Conservation (phyloP, 2,113 vertebrate species). For the Protomyctophum bolini region DNA sequence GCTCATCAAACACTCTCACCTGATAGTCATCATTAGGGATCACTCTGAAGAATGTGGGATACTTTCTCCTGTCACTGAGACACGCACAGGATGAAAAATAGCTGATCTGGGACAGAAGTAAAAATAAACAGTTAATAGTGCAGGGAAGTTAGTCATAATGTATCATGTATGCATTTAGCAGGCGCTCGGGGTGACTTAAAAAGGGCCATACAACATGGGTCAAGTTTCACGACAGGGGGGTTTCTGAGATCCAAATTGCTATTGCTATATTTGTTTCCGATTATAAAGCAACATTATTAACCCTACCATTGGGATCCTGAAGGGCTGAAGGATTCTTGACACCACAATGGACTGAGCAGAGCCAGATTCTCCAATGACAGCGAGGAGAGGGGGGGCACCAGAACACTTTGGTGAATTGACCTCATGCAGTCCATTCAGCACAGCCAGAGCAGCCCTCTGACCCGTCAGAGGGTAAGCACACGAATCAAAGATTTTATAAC, state of each 20-base stretch:
- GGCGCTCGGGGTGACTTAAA: no score
- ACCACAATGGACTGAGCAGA: slow-evolving; percentile 78
- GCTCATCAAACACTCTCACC: slow-evolving; percentile 47
- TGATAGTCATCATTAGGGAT: slow-evolving; percentile 80
- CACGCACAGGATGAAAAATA: slow-evolving; percentile 79
- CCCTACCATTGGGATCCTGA: slow-evolving; percentile 79
- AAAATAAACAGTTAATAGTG: neutral
- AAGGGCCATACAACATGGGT: no score
- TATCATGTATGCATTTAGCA: neutral
- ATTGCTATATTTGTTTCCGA: neutral
- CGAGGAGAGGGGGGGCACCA: slow-evolving; percentile 60
- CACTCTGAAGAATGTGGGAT: slow-evolving; percentile 78
- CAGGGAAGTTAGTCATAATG: neutral
- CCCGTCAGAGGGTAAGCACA: slow-evolving; percentile 76
- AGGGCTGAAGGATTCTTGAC: slow-evolving; percentile 75
- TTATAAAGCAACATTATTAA: neutral
- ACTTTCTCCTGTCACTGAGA: slow-evolving; percentile 71
- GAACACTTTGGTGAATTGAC: slow-evolving; percentile 51
- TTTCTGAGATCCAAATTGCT: neutral
- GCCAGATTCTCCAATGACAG: slow-evolving; percentile 77
- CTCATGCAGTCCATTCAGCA: slow-evolving; percentile 66
- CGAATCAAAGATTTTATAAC: slow-evolving; percentile 80
- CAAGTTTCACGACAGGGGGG: no score
- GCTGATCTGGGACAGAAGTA: slow-evolving; percentile 68
- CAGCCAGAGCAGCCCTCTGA: slow-evolving; percentile 71